A percentile compares a stretch with the other conserved stretches of the same genome.
These are phyloP conservation scores for Astyanax mexicanus DNA, from an alignment of 2,797 vertebrate species.

Conservation along the genomic window DNA sequence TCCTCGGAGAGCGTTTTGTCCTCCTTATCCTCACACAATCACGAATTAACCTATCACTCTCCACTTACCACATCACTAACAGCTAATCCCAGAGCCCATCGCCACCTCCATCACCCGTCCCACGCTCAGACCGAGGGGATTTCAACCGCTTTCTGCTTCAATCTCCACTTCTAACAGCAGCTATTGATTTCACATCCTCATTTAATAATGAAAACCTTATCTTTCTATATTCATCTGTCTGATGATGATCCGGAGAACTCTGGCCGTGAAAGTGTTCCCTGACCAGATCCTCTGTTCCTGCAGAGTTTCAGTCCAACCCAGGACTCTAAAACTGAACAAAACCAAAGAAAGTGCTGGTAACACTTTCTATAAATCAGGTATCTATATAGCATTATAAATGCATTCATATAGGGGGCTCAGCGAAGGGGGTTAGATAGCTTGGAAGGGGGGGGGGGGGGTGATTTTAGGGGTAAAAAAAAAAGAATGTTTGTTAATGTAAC, in stretches of 20 bases:
- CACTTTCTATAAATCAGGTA: too few species aligned
- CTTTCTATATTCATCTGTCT: not conserved
- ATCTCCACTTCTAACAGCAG: not conserved
- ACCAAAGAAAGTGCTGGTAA: too few species aligned
- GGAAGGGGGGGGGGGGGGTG: too few species aligned
- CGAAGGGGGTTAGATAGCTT: too few species aligned
- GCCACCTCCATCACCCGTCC: not conserved
- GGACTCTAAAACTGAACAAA: too few species aligned
- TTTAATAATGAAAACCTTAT: not conserved
- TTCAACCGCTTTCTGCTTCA: not conserved
- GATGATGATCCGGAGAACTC: not conserved
- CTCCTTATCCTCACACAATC: slow-evolving; percentile 2
- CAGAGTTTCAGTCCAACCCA: too few species aligned
- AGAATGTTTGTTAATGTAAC: too few species aligned
- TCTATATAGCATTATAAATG: too few species aligned
- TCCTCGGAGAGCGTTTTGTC: slow-evolving; percentile 5
- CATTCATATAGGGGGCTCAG: too few species aligned
- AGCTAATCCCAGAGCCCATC: slow-evolving; percentile 29
- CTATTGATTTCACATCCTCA: not conserved
- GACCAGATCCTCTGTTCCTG: too few species aligned
- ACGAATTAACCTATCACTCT: slow-evolving; percentile 40
- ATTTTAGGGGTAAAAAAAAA: too few species aligned
- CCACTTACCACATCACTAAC: slow-evolving; percentile 35
- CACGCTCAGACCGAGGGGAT: not conserved
- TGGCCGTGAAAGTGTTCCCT: not conserved